Base-by-base conservation (phyloP, 2,888 invertebrate species). In the Epirrhoe tristata region DNA sequence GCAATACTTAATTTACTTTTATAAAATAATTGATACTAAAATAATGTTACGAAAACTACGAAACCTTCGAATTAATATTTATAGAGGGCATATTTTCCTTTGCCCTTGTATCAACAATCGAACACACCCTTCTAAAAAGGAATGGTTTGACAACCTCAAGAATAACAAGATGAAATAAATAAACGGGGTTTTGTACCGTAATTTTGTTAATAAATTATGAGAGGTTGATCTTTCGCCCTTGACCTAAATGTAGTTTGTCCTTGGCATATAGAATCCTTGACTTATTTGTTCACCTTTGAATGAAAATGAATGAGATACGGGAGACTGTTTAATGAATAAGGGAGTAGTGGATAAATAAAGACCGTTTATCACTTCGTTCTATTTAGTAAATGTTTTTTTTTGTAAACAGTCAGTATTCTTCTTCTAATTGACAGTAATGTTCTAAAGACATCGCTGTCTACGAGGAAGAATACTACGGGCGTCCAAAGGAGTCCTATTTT, bases 121-220 rank as follows among this genome's bases (percentile, higher is more conserved):
- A 58, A 43, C 46, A 55, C 31, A 58, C 12, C 46, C 50, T 39
- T 17, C 50, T 66, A 62, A 66, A 58, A 34, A 46, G 12, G n/a
- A 34, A 51, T 62, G 6, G 50, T 56, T 51, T 7, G 10, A 51
- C 17, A 50, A 34, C 32, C 58, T 34, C 32, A 48, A 50, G 16
- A 50, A 48, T 46, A 58, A 58, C 50, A 17, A 58, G 24, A 31
- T 57, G 5, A 8, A 34, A 43, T 24, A 12, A 56, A 24, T 24
- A 58, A 32, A 48, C 32, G 16, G 32, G 14, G 17, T 57, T 57
- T 39, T 48, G 46, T 12, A 36, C 48, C 24, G 31, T 36, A 50
- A 57, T 8, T 36, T 36, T 36, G 36, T 36, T 36, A 8, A 36
- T 36, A 36, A 36, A 36, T 36, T 36, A 36, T 36, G 36, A 46